Evolutionary conservation across 1,140 invertebrate genomes (phyloP), one percentile per base, ranked within the genome.

Genomic region (Xylocopa sonorina): DNA sequence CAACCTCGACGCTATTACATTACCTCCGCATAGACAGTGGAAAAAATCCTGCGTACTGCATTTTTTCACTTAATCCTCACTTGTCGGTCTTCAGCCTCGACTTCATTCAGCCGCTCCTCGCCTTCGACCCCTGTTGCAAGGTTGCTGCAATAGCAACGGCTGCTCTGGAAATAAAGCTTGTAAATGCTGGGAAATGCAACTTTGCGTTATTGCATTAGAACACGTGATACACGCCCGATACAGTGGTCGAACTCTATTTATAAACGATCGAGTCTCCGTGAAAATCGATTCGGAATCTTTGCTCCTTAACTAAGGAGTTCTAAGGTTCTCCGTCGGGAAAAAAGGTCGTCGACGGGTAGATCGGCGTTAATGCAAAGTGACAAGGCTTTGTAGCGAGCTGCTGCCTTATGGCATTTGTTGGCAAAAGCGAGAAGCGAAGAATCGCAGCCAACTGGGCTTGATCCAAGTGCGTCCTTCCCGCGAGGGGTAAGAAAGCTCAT

Each of bases 361-460:
- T 43, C 72, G 10, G 46, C 62, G 78, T 57, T 80, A 80, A 80
- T 67, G 71, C 60, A 58, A 66, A 80, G 62, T 66, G 50, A 80
- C 60, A 64, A 62, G 57, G 68, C 72, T 75, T 80, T 80, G 78
- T 80, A 71, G 43, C 79, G 55, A 71, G 58, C 55, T 80, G 46
- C 57, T 79, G 82, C 83, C 83, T 85, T 85, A 85, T 85, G 82
- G 78, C 78, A 81, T 85, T 85, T 84, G 83, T 84, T 85, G 82
- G 83, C 83, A 85, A 43, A 85, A 55, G 78, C 78, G 78, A 84
- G 83, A 74, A 81, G 67, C 83, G 82, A 79, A 73, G 85, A 74
- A 76, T 86, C 86, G 85, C 80, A 68, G 89, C 90, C 91, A 91
- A 86, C 89, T 92, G 90, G 90, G 89, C 80, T 58, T 68, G 87